Evolutionary conservation across 1,140 invertebrate species (phyloP), one percentile per base, ranked within the genome.

Genomic region (Bradynema listronoti): DNA sequence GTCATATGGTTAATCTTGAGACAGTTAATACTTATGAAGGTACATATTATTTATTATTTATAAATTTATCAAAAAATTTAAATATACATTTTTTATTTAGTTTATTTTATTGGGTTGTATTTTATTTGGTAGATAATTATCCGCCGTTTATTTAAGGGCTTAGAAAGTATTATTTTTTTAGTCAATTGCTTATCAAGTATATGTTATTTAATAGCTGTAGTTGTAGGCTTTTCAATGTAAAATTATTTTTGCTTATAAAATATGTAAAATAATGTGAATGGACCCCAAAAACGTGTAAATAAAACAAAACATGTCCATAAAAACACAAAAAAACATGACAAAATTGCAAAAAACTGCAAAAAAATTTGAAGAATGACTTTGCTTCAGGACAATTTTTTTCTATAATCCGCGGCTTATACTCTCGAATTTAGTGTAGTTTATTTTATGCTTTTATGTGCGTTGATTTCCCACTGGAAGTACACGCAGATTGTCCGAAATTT

Each of bases 1-100:
- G 95, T 54, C 95, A 99, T 80, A 84, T 91, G 4, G 89, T 96
- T 85, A 99, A 99, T 82, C 82, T 99, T 55, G 95, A 99, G 82
- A 86, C 91, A 29, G 94, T 99, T 1, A 93, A 96, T 75, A 99
- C 95, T 24, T 99, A 99, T 79, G 95, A 99, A 86, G 95, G 94
- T 61, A 7, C 19, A 83, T 78, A 71, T 56, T 56, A 6, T 11
- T 11, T 11, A 11, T 11, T n/a, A 49, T 16, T 11, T 19, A 42
- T 11, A 22, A 11, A 49, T 49, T 9, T 22, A 49, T 22, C 19
- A 39, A 39, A 11, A 11, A 39, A 50, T 11, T 22, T 49, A 11
- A 11, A 41, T 11, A 11, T 22, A 11, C 46, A 22, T 11, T 16
- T 22, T 39, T 11, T 11, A 19, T 19, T 11, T 39, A 11, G 11